phyloP scores from a whole-genome alignment of 2,888 invertebrate genomes.

The Eurytoma adleriae region DNA sequence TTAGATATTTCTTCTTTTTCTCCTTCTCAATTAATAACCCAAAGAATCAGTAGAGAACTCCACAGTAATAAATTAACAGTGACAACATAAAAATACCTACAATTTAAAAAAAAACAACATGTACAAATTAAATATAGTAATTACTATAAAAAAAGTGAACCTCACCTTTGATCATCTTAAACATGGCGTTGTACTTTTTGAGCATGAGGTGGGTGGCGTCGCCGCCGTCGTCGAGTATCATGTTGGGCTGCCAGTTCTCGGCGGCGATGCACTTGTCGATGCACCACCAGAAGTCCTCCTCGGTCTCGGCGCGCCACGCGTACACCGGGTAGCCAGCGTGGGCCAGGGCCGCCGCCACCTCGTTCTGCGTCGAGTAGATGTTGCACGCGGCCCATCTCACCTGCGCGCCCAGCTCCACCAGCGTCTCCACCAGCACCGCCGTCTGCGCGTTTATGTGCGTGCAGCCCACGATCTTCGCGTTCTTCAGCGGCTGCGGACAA shows the following conservation, averaged over 20 bases:
- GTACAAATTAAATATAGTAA: not conserved
- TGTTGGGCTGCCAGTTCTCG: conserved; percentile 97
- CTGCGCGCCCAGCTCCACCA: conserved; percentile 91
- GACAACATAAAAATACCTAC: no score
- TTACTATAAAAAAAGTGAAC: no score
- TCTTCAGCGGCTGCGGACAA: conserved; percentile 84
- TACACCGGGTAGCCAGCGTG: conserved; percentile 93
- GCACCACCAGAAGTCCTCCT: conserved; percentile 99
- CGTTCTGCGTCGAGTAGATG: conserved; percentile 99
- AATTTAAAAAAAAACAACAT: not conserved
- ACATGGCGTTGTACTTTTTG: conserved; percentile 95
- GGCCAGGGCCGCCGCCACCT: conserved; percentile 96
- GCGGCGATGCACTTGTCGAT: conserved; percentile 96
- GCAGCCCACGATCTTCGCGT: conserved; percentile 97
- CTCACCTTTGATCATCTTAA: conserved; percentile 91
- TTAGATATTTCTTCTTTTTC: no score
- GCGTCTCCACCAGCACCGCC: conserved; percentile 94
- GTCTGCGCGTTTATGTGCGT: conserved; percentile 99
- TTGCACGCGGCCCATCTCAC: conserved; percentile 98
- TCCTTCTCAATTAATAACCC: no score
- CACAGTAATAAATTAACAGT: not conserved
- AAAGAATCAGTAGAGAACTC: not conserved
- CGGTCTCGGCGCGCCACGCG: conserved; percentile 98
- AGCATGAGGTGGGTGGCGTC: conserved; percentile 98
- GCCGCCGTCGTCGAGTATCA: conserved; percentile 98